Conservation (phyloP, 2,113 vertebrate genomes). For the Acrocephalus arundinaceus region DNA sequence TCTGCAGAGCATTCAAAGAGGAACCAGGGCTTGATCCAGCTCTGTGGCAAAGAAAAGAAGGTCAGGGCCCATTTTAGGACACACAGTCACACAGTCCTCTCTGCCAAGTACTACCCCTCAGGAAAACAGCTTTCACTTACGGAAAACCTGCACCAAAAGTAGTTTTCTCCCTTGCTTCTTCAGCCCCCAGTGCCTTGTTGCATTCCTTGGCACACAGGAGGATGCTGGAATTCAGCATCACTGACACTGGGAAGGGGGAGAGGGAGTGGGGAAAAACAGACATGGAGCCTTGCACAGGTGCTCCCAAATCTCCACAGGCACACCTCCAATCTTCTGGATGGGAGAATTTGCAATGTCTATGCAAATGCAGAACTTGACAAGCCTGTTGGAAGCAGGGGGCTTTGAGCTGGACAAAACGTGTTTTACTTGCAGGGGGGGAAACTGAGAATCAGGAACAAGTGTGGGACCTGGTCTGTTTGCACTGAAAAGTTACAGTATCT, state of each 20-base stretch:
- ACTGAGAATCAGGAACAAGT: background rate
- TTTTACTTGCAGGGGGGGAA: background rate
- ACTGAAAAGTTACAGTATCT: rapidly evolving
- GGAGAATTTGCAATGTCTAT: background rate
- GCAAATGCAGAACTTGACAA: background rate
- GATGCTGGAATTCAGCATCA: background rate
- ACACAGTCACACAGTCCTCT: background rate
- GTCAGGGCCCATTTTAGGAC: background rate
- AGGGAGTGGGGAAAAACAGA: background rate
- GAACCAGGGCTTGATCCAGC: background rate
- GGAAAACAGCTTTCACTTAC: background rate
- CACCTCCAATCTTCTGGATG: background rate
- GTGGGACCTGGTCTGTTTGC: background rate
- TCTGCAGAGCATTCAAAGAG: background rate
- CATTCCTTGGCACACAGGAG: background rate
- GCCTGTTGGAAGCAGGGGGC: background rate
- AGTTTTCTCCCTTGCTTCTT: background rate
- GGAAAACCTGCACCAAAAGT: background rate
- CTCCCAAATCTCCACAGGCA: background rate
- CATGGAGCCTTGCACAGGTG: rapidly evolving
- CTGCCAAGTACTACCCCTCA: background rate
- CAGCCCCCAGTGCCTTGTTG: background rate
- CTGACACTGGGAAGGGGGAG: background rate
- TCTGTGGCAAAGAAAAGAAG: background rate
- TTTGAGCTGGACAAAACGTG: background rate